phyloP scores from a whole-genome alignment of 1,140 invertebrate species.

The Acromyrmex charruanus region DNA sequence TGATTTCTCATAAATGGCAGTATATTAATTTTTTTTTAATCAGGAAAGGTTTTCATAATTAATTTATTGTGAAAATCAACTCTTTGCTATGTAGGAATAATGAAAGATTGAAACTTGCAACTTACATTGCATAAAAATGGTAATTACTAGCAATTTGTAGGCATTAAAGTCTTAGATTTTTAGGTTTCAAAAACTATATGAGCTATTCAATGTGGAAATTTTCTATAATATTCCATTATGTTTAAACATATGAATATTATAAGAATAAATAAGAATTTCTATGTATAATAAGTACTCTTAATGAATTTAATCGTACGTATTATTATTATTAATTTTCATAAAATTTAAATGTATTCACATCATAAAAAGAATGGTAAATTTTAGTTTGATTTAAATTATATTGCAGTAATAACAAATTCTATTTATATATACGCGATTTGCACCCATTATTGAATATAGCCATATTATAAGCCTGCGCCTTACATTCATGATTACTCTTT shows the following conservation, averaged over 20 bases:
- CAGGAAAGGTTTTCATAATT: not conserved
- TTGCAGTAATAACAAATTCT: slow-evolving; percentile 24
- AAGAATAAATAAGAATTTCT: slow-evolving; percentile 3
- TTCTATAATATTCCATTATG: not conserved
- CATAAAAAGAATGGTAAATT: not conserved
- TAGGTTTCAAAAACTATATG: not conserved
- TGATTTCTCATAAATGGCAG: slow-evolving; percentile 1
- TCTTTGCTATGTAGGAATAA: not conserved
- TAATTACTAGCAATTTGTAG: not conserved
- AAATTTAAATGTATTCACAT: not conserved
- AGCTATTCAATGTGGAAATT: not conserved
- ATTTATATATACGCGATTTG: slow-evolving; percentile 17
- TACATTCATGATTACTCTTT: slow-evolving; percentile 70
- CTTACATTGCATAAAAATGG: not conserved
- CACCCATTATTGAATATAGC: slow-evolving; percentile 77
- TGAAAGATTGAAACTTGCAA: not conserved
- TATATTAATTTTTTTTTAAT: slow-evolving; percentile 25
- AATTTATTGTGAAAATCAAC: not conserved
- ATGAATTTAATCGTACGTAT: not conserved
- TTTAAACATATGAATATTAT: not conserved
- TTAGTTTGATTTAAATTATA: not conserved
- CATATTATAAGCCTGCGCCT: slow-evolving; percentile 74
- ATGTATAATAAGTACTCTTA: not conserved
- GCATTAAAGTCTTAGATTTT: not conserved
- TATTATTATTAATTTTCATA: slow-evolving; percentile 28